phyloP scores from a whole-genome alignment of 2,113 vertebrate genomes.

The Origma solitaria region DNA sequence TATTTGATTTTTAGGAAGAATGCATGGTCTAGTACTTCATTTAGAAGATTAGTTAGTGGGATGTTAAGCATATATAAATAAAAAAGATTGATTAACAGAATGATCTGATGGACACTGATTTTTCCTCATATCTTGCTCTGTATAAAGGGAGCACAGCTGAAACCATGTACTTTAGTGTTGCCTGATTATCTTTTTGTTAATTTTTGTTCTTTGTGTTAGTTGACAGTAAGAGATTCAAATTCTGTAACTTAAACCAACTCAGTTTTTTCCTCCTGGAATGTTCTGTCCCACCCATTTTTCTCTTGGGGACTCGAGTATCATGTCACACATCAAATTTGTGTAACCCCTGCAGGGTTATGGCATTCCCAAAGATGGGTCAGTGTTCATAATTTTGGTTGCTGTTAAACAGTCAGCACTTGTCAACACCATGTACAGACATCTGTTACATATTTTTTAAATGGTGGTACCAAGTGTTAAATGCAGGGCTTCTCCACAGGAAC shows the following conservation, averaged over 20 bases:
- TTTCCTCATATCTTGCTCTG: background rate
- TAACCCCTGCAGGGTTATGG: background rate
- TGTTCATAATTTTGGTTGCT: background rate
- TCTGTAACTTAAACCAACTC: background rate
- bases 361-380: slow-evolving; percentile 14
- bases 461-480: background rate
- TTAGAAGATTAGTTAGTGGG: background rate
- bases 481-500: background rate
- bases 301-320: background rate
- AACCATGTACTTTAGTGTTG: background rate
- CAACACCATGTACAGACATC: background rate
- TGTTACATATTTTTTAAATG: background rate
- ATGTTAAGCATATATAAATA: background rate
- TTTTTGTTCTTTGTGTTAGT: background rate
- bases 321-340: background rate
- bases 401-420: background rate
- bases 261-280: background rate
- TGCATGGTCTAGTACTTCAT: background rate
- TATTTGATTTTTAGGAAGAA: background rate
- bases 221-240: background rate
- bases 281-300: background rate
- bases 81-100: background rate
- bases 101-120: background rate
- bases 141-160: background rate
- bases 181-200: background rate